phyloP scores from a whole-genome alignment of 2,113 vertebrate genomes.

The Solenodon paradoxus region DNA sequence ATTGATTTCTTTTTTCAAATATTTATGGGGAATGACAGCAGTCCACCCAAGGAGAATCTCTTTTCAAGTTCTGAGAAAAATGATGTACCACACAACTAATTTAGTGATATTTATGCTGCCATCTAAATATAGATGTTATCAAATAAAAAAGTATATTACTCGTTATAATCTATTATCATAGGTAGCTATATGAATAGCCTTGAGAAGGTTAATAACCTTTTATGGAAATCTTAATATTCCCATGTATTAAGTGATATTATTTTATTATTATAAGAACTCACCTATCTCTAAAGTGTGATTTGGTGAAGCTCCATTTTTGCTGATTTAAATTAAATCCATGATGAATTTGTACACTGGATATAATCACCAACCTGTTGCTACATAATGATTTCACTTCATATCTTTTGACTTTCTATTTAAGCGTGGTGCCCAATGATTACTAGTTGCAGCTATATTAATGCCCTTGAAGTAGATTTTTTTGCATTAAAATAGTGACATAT shows the following conservation, averaged over 20 bases:
- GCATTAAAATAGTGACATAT: not conserved
- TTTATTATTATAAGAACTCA: not conserved
- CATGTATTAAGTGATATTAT: not conserved
- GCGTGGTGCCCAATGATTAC: not conserved
- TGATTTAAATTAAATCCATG: not conserved
- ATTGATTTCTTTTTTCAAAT: not conserved
- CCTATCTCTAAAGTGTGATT: not conserved
- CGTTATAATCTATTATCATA: not conserved
- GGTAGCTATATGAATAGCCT: not conserved
- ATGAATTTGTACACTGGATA: not conserved
- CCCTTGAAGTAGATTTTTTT: not conserved
- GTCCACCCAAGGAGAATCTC: rapidly evolving
- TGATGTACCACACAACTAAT: not conserved
- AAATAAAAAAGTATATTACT: not conserved
- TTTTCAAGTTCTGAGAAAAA: not conserved
- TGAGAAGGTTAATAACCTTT: not conserved
- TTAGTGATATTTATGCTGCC: not conserved
- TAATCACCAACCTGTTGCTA: not conserved
- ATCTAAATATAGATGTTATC: not conserved
- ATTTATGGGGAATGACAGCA: not conserved
- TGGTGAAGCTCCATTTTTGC: not conserved
- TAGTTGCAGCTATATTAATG: not conserved
- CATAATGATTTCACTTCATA: not conserved
- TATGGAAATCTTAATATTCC: not conserved
- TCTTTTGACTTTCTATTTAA: not conserved